phyloP scores from a whole-genome alignment of 1,140 invertebrate genomes.

The Heliconius melpomene region DNA sequence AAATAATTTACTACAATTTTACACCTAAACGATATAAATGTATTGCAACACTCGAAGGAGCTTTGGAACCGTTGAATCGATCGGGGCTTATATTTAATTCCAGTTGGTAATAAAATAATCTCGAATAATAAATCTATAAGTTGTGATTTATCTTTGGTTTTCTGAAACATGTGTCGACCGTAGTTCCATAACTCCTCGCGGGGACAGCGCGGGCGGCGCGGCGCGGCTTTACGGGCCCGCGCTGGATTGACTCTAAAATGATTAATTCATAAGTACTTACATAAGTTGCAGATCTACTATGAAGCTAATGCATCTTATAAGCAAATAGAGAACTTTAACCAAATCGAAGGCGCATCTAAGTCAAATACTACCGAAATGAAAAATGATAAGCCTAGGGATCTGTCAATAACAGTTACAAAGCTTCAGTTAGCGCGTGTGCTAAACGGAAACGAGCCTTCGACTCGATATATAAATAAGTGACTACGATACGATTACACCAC shows the following conservation, averaged over 20 bases:
- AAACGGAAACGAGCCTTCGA: slow-evolving; percentile 35
- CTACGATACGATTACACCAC: slow-evolving; percentile 63
- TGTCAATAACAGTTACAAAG: slow-evolving; percentile 28
- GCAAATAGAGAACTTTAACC: slow-evolving; percentile 74
- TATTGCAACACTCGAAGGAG: slow-evolving; percentile 80
- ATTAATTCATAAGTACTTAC: slow-evolving; percentile 79
- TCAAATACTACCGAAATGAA: slow-evolving; percentile 24
- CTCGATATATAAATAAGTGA: slow-evolving; percentile 46
- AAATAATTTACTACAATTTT: slow-evolving; percentile 80
- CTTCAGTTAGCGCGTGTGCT: slow-evolving; percentile 29
- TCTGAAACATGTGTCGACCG: slow-evolving; percentile 58
- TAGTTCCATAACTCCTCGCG: slow-evolving; percentile 77
- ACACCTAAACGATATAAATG: slow-evolving; percentile 78
- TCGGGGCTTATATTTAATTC: slow-evolving; percentile 61
- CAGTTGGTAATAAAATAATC: slow-evolving; percentile 58
- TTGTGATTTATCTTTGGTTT: slow-evolving; percentile 80
- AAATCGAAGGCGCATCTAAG: slow-evolving; percentile 48
- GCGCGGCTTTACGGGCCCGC: slow-evolving; percentile 37
- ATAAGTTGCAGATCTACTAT: slow-evolving; percentile 80
- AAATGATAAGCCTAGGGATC: slow-evolving; percentile 43
- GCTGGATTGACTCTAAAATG: slow-evolving; percentile 52
- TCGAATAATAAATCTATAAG: slow-evolving; percentile 70
- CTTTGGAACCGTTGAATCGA: slow-evolving; percentile 75
- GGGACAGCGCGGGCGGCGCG: slow-evolving; percentile 37
- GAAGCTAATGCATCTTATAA: slow-evolving; percentile 76